Evolutionary conservation across 1,140 invertebrate genomes (phyloP).

Genomic region (Oryctes rhinoceros): DNA sequence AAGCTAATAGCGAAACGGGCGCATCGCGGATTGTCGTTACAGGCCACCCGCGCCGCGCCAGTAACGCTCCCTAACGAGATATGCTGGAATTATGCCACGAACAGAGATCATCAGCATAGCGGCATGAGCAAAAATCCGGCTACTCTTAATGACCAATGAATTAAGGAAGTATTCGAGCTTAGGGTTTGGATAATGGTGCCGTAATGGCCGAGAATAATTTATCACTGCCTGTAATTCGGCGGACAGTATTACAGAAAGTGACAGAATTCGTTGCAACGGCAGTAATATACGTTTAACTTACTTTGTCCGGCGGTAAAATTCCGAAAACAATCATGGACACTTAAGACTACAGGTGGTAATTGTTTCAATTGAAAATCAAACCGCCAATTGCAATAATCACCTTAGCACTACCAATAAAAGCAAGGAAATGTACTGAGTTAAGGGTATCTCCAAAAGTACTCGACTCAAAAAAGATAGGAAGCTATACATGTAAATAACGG

Average conservation of each 20-base stretch:
- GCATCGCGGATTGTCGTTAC: constrained; percentile 50
- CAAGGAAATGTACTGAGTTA: no score
- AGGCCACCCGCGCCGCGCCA: constrained; percentile 49
- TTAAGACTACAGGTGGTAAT: no score
- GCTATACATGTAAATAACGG: no score
- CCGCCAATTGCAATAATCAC: no score
- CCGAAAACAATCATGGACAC: background rate
- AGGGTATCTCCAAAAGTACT: no score
- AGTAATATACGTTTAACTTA: constrained; percentile 22
- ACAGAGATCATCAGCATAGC: constrained; percentile 51
- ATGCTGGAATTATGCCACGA: constrained; percentile 55
- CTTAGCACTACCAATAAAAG: no score
- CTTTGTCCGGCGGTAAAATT: background rate
- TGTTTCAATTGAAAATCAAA: no score
- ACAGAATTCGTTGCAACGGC: constrained; percentile 14
- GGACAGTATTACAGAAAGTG: constrained; percentile 41
- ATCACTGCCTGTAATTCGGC: constrained; percentile 42
- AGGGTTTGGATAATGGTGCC: constrained; percentile 43
- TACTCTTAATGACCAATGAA: constrained; percentile 55
- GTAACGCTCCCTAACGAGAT: constrained; percentile 51
- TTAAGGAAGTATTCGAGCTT: constrained; percentile 53
- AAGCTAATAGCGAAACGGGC: constrained; percentile 51
- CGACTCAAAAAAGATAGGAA: no score
- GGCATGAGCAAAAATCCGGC: constrained; percentile 48
- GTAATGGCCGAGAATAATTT: constrained; percentile 44